Evolutionary conservation across 2,888 invertebrate genomes (phyloP).

Genomic region (Ellobium chinense): DNA sequence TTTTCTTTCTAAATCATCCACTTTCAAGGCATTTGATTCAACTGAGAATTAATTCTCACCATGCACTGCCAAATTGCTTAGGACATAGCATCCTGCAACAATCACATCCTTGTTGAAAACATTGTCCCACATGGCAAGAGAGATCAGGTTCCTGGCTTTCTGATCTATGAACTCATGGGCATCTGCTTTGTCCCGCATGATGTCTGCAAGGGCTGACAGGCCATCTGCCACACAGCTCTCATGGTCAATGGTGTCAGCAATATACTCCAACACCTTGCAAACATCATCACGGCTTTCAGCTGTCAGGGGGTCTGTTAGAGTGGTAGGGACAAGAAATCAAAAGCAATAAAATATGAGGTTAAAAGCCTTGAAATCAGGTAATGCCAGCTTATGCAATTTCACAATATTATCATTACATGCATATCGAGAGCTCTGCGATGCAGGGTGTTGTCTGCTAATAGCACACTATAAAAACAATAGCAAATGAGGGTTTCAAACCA

Average conservation of each 20-base stretch:
- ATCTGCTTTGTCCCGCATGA: constrained; percentile 48
- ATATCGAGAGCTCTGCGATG: no score
- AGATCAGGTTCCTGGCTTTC: constrained; percentile 69
- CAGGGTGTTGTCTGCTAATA: no score
- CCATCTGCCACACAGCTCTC: constrained; percentile 70
- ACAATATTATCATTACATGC: no score
- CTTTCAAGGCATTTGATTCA: no score
- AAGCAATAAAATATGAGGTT: no score
- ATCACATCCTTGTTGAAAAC: constrained; percentile 66
- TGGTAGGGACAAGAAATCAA: neutral
- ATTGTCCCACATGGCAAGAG: constrained; percentile 73
- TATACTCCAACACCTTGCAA: constrained; percentile 64
- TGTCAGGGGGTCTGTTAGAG: constrained; percentile 36
- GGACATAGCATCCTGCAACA: constrained; percentile 65
- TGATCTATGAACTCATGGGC: constrained; percentile 53
- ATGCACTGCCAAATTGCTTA: constrained; percentile 67
- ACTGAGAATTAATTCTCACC: no score
- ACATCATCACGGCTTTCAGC: constrained; percentile 34
- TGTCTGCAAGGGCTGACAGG: constrained; percentile 64
- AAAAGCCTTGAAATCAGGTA: no score
- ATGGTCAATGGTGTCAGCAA: constrained; percentile 67
- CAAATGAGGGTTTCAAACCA: no score
- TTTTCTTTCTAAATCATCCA: no score
- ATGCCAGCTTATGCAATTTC: no score
- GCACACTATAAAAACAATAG: no score